A percentile compares a stretch with the other conserved stretches of the same genome.
These are phyloP conservation scores for Megaceryle torquata DNA, from an alignment of 2,113 vertebrate species.

Conservation along the genomic window DNA sequence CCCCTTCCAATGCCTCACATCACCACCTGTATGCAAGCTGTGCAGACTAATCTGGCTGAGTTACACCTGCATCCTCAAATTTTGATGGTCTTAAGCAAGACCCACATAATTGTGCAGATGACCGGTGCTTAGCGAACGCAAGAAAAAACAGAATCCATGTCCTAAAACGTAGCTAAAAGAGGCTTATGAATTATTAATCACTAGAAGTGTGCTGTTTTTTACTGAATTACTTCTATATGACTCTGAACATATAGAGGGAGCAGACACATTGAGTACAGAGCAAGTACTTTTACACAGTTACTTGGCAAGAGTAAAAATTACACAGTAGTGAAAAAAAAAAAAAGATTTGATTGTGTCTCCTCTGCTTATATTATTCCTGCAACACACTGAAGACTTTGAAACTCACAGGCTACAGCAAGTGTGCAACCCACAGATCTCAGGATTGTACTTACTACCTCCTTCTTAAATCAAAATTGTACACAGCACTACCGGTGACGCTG, in stretches of 20 bases:
- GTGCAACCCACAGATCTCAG: background rate
- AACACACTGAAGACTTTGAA: background rate
- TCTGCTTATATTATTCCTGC: background rate
- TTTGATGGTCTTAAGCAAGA: background rate
- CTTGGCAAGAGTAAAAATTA: background rate
- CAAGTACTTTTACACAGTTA: background rate
- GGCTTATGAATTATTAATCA: background rate
- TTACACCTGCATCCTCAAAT: background rate
- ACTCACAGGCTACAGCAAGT: background rate
- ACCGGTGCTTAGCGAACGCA: background rate
- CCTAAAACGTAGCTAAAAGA: background rate
- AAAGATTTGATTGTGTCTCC: background rate
- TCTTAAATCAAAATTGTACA: background rate
- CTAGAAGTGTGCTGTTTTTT: background rate
- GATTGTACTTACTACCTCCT: background rate
- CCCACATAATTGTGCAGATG: background rate
- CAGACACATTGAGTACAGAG: background rate
- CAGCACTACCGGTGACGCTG: background rate
- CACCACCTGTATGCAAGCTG: background rate
- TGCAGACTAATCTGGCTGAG: background rate
- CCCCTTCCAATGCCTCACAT: background rate
- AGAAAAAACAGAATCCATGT: background rate
- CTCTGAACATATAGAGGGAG: background rate
- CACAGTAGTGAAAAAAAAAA: background rate
- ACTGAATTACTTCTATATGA: background rate